Conservation (phyloP, 1,140 invertebrate species). For the Nilaparvata lugens region DNA sequence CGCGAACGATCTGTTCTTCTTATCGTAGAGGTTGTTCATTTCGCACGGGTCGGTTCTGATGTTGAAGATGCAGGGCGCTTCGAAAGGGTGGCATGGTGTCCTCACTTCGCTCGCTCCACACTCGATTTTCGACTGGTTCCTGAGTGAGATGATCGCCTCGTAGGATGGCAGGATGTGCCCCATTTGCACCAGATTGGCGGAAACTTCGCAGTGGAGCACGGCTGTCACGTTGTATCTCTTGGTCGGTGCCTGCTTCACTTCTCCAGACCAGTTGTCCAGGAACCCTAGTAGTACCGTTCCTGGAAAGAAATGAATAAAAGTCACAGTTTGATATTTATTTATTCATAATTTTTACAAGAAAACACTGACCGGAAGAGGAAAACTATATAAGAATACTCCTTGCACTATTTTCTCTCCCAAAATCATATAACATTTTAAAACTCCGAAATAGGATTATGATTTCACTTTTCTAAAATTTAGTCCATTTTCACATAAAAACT, state of each 20-base stretch:
- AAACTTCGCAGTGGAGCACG: background rate
- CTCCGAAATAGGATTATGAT: too few relatives aligned
- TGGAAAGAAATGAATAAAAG: slow-evolving; percentile 4
- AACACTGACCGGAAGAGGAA: too few relatives aligned
- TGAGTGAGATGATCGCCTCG: background rate
- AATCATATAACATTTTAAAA: too few relatives aligned
- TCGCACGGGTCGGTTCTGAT: slow-evolving; percentile 68
- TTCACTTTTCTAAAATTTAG: too few relatives aligned
- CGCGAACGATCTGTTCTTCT: background rate
- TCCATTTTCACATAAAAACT: too few relatives aligned
- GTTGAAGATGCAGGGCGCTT: slow-evolving; percentile 61
- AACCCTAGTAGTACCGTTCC: slow-evolving; percentile 12
- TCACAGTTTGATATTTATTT: too few relatives aligned
- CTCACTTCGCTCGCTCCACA: background rate
- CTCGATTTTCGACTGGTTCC: background rate
- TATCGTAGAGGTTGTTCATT: slow-evolving; percentile 46
- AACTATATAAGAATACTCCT: too few relatives aligned
- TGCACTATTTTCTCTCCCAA: too few relatives aligned
- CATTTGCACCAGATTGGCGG: background rate
- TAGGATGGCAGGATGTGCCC: background rate
- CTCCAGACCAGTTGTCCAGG: slow-evolving; percentile 13
- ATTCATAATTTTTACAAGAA: too few relatives aligned
- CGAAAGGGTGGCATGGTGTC: slow-evolving; percentile 39
- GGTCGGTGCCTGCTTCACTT: background rate
- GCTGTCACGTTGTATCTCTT: slow-evolving; percentile 4